A percentile compares a stretch with the other conserved stretches of the same genome.
phyloP scores from a whole-genome alignment of 2,888 invertebrate species.

The Thereva nobilitata region DNA sequence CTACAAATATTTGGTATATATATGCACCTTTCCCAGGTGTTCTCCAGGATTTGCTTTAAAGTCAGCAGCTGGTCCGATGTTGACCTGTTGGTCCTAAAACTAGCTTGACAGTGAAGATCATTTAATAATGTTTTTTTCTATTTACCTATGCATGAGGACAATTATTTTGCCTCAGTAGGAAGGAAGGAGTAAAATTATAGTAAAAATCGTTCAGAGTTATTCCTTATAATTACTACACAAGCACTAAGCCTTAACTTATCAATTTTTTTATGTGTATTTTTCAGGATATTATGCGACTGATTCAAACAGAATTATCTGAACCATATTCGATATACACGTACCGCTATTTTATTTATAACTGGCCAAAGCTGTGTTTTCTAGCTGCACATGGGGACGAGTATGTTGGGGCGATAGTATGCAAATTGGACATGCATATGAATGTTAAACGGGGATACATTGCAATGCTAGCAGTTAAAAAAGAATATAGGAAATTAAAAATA shows the following conservation, averaged over 20 bases:
- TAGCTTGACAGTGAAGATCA: too few relatives aligned
- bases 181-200: too few relatives aligned
- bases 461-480: slow-evolving; percentile 97
- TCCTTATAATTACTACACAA: not conserved
- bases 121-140: too few relatives aligned
- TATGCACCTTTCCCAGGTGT: too few relatives aligned
- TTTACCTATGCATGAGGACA: not conserved
- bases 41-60: too few relatives aligned
- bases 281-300: slow-evolving; percentile 93
- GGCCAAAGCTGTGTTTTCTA: slow-evolving; percentile 98
- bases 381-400: slow-evolving; percentile 85
- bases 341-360: slow-evolving; percentile 99
- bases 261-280: slow-evolving; percentile 11
- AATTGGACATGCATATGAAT: slow-evolving; percentile 91
- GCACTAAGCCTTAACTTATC: not conserved
- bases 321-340: slow-evolving; percentile 99
- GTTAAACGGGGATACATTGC: slow-evolving; percentile 97
- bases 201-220: not conserved
- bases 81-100: too few relatives aligned
- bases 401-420: slow-evolving; percentile 99
- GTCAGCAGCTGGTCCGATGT: too few relatives aligned
- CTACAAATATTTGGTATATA: too few relatives aligned
- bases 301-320: slow-evolving; percentile 98
- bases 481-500: slow-evolving; percentile 91
- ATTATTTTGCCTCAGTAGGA: not conserved